These are phyloP conservation scores for Charanyca ferruginea DNA, from an alignment of 2,888 invertebrate species.

Conservation along the genomic window DNA sequence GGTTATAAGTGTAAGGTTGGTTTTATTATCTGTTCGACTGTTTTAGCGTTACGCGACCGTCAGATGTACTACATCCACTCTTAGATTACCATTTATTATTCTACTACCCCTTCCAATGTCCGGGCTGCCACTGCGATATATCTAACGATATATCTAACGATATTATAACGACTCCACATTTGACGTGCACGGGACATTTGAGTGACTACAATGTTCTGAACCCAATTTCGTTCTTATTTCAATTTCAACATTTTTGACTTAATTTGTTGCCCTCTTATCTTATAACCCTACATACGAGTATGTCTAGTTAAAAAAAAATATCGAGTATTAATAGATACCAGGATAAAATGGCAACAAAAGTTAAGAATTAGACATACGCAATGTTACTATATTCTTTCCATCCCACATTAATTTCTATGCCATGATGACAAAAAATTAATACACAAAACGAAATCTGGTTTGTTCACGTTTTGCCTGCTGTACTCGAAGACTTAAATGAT, in stretches of 20 bases:
- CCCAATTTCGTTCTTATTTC: neutral
- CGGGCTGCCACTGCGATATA: too few species aligned
- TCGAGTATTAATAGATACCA: too few species aligned
- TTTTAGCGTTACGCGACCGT: too few species aligned
- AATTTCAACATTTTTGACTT: neutral
- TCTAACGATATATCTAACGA: too few species aligned
- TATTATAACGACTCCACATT: too few species aligned
- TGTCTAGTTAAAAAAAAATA: too few species aligned
- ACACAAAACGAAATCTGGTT: slow-evolving; percentile 39
- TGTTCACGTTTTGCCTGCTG: slow-evolving; percentile 27
- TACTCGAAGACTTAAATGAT: slow-evolving; percentile 69
- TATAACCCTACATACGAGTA: neutral
- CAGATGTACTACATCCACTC: too few species aligned
- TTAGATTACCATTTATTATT: too few species aligned
- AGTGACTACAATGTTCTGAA: neutral
- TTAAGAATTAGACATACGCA: neutral
- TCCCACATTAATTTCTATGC: neutral
- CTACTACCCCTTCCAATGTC: too few species aligned
- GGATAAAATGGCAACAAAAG: neutral
- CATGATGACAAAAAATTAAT: slow-evolving; percentile 31
- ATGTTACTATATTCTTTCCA: neutral
- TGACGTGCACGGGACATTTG: too few species aligned
- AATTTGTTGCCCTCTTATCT: neutral
- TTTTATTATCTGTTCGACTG: too few species aligned
- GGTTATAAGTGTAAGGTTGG: too few species aligned